Conservation (phyloP, 2,113 vertebrate genomes). For the Falco punctatus region DNA sequence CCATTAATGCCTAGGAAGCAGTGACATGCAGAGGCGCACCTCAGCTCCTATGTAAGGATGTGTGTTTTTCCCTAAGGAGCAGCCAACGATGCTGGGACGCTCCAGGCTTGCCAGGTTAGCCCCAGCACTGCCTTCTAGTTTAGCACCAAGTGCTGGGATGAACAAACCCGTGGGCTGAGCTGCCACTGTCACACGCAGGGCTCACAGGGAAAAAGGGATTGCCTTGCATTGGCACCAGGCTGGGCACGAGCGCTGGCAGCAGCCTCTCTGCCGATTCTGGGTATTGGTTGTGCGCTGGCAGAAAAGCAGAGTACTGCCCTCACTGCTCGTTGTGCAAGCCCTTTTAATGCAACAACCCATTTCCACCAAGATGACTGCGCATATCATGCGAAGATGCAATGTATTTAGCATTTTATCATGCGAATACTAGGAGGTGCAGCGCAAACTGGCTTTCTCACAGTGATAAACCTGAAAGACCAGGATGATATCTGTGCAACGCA, state of each 20-base stretch:
- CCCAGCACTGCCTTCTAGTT: background rate
- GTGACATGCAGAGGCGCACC: fast-evolving
- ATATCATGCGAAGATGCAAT: fast-evolving
- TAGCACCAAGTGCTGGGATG: background rate
- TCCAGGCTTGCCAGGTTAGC: background rate
- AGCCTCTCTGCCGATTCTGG: background rate
- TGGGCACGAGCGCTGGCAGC: background rate
- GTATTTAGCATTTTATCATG: background rate
- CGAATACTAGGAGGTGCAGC: background rate
- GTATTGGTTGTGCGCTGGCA: background rate
- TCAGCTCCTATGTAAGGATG: fast-evolving
- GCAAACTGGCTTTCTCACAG: background rate
- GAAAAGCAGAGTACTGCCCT: background rate
- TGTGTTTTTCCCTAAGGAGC: background rate
- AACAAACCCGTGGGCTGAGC: background rate
- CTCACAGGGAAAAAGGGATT: background rate
- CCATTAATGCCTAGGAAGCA: fast-evolving
- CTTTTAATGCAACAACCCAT: background rate
- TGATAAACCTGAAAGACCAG: conserved; percentile 46
- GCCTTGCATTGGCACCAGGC: fast-evolving
- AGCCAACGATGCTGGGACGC: background rate
- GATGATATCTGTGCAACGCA: background rate
- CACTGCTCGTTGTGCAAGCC: background rate
- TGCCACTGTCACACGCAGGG: fast-evolving
- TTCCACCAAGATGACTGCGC: background rate